Evolutionary conservation across 2,797 vertebrate genomes (phyloP).

Genomic region (Sphenodon punctatus): DNA sequence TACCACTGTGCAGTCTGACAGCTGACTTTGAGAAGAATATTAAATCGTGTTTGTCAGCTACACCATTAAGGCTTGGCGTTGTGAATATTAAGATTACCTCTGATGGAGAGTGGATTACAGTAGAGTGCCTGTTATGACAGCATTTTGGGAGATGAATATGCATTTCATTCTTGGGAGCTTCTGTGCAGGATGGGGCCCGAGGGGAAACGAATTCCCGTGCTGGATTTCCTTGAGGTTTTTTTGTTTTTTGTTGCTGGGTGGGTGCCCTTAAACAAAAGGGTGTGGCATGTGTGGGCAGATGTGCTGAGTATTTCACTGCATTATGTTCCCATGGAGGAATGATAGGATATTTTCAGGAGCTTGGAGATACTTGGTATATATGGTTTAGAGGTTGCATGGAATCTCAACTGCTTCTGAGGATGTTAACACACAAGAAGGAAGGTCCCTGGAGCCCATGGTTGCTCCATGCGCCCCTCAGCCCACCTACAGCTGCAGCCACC

Average conservation of each 20-base stretch:
- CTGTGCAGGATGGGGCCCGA: background rate
- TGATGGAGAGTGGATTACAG: background rate
- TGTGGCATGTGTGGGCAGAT: conserved; percentile 38
- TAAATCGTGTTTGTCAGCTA: background rate
- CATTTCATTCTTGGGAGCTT: conserved; percentile 17
- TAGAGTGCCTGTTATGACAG: background rate
- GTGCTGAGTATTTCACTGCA: conserved; percentile 26
- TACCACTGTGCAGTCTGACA: background rate
- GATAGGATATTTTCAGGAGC: background rate
- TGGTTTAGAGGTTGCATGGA: background rate
- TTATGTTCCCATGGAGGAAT: conserved; percentile 25
- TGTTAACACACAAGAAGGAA: no score
- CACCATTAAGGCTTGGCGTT: background rate
- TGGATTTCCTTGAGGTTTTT: conserved; percentile 8
- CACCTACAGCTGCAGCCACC: no score
- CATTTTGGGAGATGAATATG: conserved; percentile 11
- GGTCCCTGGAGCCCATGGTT: no score
- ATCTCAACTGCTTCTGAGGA: background rate
- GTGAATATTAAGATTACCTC: background rate
- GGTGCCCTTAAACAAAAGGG: conserved; percentile 48
- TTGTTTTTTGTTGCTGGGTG: conserved; percentile 53
- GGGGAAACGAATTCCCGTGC: conserved; percentile 44
- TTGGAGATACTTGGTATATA: background rate
- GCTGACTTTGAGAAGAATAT: background rate
- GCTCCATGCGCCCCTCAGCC: no score